Evolutionary conservation across 2,113 vertebrate genomes (phyloP).

Genomic region (Abramis brama): DNA sequence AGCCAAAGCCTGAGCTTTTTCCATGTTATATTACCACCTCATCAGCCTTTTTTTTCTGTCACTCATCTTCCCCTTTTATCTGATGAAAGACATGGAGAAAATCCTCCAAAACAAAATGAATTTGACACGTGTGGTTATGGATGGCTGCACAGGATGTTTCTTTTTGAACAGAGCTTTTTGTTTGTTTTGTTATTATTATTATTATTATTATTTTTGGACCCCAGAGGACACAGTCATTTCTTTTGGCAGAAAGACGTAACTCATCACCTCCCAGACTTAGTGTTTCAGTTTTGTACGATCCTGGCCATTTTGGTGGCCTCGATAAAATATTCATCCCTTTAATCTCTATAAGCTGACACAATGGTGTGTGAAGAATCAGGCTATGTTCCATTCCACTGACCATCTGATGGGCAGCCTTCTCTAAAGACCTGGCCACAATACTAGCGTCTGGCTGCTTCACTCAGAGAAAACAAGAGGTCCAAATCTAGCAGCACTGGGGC

Average conservation of each 20-base stretch:
- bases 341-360: constrained; percentile 38
- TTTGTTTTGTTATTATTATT: neutral
- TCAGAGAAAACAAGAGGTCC: constrained; percentile 49
- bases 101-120: neutral
- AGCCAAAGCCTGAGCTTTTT: constrained; percentile 16
- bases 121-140: constrained; percentile 1
- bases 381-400: constrained; percentile 47
- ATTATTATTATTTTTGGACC: neutral
- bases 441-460: constrained; percentile 30
- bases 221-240: constrained; percentile 3
- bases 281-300: neutral
- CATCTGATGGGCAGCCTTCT: constrained; percentile 45
- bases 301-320: constrained; percentile 18
- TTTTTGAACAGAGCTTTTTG: constrained; percentile 12
- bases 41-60: constrained; percentile 29
- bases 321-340: constrained; percentile 49
- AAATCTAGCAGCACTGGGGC: constrained; percentile 44
- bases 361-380: constrained; percentile 47
- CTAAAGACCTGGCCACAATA: constrained; percentile 49
- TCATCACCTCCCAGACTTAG: neutral
- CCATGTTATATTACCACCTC: constrained; percentile 35
- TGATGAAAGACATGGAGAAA: constrained; percentile 13
- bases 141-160: constrained; percentile 17
- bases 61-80: constrained; percentile 25
- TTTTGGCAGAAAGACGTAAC: constrained; percentile 15